These are phyloP conservation scores for Ia io DNA, from an alignment of 2,113 vertebrate genomes.

Conservation along the genomic window DNA sequence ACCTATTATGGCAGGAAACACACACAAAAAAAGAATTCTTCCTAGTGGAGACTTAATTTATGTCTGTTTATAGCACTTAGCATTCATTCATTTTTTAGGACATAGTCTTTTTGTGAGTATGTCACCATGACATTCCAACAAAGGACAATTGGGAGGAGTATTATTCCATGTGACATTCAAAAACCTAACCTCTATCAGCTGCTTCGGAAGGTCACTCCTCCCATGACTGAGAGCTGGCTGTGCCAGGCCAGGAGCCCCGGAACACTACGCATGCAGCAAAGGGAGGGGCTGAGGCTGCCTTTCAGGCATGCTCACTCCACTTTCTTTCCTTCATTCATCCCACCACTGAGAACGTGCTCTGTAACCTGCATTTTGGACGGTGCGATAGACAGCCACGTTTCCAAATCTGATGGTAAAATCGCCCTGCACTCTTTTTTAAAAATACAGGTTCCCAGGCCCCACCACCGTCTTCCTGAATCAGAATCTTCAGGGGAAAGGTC, in stretches of 20 bases:
- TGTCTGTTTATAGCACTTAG: conserved; percentile 32
- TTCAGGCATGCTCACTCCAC: neutral
- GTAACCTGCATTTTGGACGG: neutral
- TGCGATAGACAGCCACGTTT: neutral
- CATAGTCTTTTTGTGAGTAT: neutral
- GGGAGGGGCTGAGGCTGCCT: neutral
- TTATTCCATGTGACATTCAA: conserved; percentile 2
- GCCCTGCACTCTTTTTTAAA: neutral
- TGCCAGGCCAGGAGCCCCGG: neutral
- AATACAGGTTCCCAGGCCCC: neutral
- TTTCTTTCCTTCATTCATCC: neutral
- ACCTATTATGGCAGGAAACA: conserved; percentile 10
- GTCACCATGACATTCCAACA: neutral
- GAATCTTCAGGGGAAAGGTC: neutral
- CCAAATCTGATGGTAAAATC: neutral
- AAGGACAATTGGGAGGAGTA: neutral
- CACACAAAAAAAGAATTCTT: neutral
- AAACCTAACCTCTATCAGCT: neutral
- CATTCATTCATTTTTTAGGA: neutral
- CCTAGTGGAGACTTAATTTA: neutral
- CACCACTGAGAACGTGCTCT: neutral
- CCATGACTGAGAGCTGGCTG: neutral
- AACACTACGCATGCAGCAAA: neutral
- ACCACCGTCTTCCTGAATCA: neutral
- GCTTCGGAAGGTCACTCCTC: neutral